Evolutionary conservation across 2,888 invertebrate species (phyloP), one percentile per base, ranked within the genome.

Genomic region (Heliothis peltigera): DNA sequence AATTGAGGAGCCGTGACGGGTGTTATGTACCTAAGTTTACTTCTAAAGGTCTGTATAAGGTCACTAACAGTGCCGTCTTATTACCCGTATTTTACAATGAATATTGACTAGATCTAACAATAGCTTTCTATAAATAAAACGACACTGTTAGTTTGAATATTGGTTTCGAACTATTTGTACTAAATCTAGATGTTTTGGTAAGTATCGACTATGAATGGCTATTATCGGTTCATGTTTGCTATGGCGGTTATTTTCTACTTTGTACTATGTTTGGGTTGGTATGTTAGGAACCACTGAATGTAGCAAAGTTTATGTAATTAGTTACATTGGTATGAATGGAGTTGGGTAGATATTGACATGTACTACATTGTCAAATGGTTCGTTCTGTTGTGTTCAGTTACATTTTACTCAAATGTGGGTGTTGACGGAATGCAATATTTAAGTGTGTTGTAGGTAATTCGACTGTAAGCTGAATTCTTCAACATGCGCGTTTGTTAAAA

Each of bases 371-470:
- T 79, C 22, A 42, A 82, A 84, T 85, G 83, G 84, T 85, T 84
- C 74, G 64, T 77, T 89, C 89, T 91, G 91, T 90, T 88, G 86
- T 89, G 82, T 71, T 79, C 67, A 80, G 81, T 80, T 70, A 79
- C 47, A 63, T 61, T 63, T 70, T 76, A 65, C 68, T 77, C 80
- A 73, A 84, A 84, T 88, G 90, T 93, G 88, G 90, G 90, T 90
- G 85, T 92, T 92, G 95, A 95, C 95, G 86, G 94, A 89, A 95
- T 95, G 95, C 95, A 95, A 95, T 95, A 94, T 95, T 95, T 92
- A 93, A 91, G 90, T 92, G 92, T 92, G 86, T 87, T 87, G 82
- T 87, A 84, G 79, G 83, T 83, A 79, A 82, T 82, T 85, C 73
- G 77, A 82, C 63, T 83, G 82, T 86, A 90, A 92, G 91, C 88